Percentiles rank a stretch among this genome's conserved stretches.
phyloP scores from a whole-genome alignment of 2,888 invertebrate genomes.

The Dolichopus griseipennis region DNA sequence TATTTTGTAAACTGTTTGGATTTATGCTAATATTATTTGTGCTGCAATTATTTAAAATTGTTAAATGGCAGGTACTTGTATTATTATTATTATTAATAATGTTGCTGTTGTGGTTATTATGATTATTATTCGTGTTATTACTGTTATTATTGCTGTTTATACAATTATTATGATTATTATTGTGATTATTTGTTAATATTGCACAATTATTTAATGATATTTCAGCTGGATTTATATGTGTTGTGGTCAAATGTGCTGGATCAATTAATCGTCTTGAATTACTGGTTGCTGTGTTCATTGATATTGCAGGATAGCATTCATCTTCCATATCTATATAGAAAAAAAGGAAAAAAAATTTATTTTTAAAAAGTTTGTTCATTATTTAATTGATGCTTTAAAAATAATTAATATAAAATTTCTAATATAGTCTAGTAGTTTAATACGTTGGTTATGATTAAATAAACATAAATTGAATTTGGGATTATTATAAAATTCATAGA shows the following conservation, averaged over 20 bases:
- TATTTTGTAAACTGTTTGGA: constrained; percentile 24
- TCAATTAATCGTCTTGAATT: constrained; percentile 29
- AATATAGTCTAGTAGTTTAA: too few relatives aligned
- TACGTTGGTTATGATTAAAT: too few relatives aligned
- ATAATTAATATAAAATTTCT: too few relatives aligned
- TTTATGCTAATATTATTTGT: constrained; percentile 10
- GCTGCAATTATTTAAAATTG: constrained; percentile 10
- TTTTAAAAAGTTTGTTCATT: too few relatives aligned
- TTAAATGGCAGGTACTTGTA: constrained; percentile 20
- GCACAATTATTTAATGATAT: constrained; percentile 28
- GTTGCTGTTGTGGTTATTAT: constrained; percentile 22
- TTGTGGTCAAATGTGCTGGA: constrained; percentile 24
- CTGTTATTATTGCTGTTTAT: constrained; percentile 22
- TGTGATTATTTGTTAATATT: constrained; percentile 23
- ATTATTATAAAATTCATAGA: too few relatives aligned
- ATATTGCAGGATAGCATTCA: constrained; percentile 76
- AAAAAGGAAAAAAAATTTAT: background rate
- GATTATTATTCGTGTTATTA: constrained; percentile 15
- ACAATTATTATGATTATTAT: constrained; percentile 13
- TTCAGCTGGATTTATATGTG: constrained; percentile 29
- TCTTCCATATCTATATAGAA: constrained; percentile 71
- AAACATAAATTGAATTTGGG: too few relatives aligned
- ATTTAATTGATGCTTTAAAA: too few relatives aligned
- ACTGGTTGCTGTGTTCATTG: constrained; percentile 54
- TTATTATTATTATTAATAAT: constrained; percentile 21